Evolutionary conservation across 2,888 invertebrate species (phyloP).

Genomic region (Conchocele bisecta): DNA sequence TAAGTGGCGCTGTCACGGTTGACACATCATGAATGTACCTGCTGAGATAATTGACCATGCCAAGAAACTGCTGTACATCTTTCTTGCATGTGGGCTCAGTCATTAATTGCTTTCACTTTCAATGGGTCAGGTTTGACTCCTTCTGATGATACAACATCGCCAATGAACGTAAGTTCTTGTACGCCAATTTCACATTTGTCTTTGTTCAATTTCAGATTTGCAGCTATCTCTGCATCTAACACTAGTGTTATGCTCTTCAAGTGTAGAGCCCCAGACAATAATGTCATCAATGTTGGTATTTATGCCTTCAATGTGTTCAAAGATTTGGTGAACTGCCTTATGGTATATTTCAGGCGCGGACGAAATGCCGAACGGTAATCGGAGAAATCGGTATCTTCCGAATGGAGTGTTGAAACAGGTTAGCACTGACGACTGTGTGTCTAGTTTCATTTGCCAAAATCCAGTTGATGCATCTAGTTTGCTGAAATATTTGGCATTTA

Average conservation of each 20-base stretch:
- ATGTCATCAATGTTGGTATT: constrained; percentile 40
- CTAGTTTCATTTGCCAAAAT: constrained; percentile 56
- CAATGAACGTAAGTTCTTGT: constrained; percentile 26
- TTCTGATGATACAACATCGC: constrained; percentile 22
- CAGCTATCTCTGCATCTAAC: constrained; percentile 7
- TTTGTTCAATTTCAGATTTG: constrained; percentile 39
- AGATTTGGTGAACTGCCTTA: constrained; percentile 3
- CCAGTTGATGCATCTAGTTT: constrained; percentile 53
- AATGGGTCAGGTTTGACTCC: constrained; percentile 27
- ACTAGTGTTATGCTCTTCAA: constrained; percentile 42
- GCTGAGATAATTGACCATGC: constrained; percentile 20
- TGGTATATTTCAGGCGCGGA: constrained; percentile 42
- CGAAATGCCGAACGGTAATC: constrained; percentile 48
- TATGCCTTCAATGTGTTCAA: constrained; percentile 8
- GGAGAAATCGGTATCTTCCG: constrained; percentile 42
- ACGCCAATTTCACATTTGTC: constrained; percentile 28
- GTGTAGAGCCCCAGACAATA: constrained; percentile 31
- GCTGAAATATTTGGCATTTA: constrained; percentile 41
- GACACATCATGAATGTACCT: no score
- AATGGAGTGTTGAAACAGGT: constrained; percentile 53
- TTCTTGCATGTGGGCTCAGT: constrained; percentile 8
- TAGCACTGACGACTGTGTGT: constrained; percentile 37
- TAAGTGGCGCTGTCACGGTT: no score
- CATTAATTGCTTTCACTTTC: constrained; percentile 13
- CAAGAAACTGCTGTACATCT: constrained; percentile 27